A percentile compares a stretch with the other conserved stretches of the same genome.
These are phyloP conservation scores for Drosophila murphyi DNA, from an alignment of 1,140 invertebrate genomes.

Conservation along the genomic window DNA sequence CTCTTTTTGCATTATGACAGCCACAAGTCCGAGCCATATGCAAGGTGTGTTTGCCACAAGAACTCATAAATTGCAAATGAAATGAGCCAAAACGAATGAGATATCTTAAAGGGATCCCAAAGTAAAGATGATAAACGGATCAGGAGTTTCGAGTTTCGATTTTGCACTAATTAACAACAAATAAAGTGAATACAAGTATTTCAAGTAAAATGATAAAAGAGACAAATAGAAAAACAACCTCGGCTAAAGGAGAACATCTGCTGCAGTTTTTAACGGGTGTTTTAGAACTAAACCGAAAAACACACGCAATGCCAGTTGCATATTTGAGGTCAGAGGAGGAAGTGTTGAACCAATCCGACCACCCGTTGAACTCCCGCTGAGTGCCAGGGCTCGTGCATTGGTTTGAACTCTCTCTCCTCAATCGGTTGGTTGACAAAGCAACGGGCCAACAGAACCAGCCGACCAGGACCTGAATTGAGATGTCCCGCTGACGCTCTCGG, in stretches of 20 bases:
- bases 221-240: conserved; percentile 10
- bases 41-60: conserved; percentile 63
- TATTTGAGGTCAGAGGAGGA: conserved; percentile 56
- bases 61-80: conserved; percentile 83
- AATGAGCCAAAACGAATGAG: conserved; percentile 82
- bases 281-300: conserved; percentile 26
- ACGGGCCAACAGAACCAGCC: background rate
- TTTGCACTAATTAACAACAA: conserved; percentile 80
- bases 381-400: conserved; percentile 70
- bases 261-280: conserved; percentile 47
- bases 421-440: conserved; percentile 8
- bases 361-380: conserved; percentile 76
- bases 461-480: conserved; percentile 61
- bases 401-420: conserved; percentile 33
- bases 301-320: conserved; percentile 40
- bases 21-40: conserved; percentile 41
- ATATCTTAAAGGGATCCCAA: conserved; percentile 20
- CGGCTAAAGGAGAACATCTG: conserved; percentile 56
- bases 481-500: conserved; percentile 73
- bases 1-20: conserved; percentile 71
- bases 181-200: conserved; percentile 61
- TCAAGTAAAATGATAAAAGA: conserved; percentile 32
- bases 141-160: conserved; percentile 1
- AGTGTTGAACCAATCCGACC: conserved; percentile 69
- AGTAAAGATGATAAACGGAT: conserved; percentile 31